These are phyloP conservation scores for Trochalopteron elliotii DNA, from an alignment of 2,113 vertebrate genomes.

Conservation along the genomic window DNA sequence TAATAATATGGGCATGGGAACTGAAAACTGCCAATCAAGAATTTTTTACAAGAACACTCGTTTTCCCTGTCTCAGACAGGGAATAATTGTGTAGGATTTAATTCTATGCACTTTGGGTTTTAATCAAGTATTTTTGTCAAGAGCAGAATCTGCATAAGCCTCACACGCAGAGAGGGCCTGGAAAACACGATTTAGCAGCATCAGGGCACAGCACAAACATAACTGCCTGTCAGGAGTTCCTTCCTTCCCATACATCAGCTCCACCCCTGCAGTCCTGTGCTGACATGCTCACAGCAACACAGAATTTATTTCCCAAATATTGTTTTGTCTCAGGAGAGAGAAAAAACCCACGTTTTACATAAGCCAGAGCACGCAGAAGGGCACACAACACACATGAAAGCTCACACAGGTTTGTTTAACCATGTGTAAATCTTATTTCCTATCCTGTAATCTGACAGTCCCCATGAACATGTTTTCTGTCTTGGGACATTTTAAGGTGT, in stretches of 20 bases:
- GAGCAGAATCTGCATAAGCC: not conserved
- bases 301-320: not conserved
- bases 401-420: not conserved
- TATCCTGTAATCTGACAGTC: not conserved
- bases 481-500: not conserved
- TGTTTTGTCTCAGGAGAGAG: conserved; percentile 4
- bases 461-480: not conserved
- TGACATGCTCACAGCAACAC: not conserved
- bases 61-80: not conserved
- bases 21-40: not conserved
- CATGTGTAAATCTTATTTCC: not conserved
- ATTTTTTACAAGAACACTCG: not conserved
- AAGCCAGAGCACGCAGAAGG: not conserved
- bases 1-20: not conserved
- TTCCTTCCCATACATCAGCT: not conserved
- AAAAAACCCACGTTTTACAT: not conserved
- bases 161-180: not conserved
- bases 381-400: not conserved
- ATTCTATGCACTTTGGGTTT: not conserved
- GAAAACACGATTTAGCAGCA: not conserved
- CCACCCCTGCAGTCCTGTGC: conserved; percentile 25
- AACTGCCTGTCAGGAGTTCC: not conserved
- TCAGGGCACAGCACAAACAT: not conserved
- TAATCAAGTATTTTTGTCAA: not conserved
- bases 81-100: not conserved